Conservation (phyloP, 2,113 vertebrate genomes). For the Uropsilus gracilis region DNA sequence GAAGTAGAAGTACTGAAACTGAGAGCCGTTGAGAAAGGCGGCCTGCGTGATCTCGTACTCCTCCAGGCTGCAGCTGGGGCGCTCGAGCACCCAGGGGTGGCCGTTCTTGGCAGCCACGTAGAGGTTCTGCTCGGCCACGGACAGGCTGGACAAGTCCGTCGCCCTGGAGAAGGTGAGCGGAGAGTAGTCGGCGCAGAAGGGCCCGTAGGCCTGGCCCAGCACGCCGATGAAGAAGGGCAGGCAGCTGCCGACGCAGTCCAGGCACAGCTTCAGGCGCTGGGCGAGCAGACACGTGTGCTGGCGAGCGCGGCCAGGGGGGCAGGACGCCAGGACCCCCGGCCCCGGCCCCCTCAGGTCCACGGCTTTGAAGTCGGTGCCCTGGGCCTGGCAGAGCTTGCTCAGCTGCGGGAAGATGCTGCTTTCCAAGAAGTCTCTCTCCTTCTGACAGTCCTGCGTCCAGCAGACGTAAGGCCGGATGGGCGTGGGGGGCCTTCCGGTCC, state of each 20-base stretch:
- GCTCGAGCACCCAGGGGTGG: constrained; percentile 76
- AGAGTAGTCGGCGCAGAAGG: constrained; percentile 21
- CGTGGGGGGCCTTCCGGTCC: not conserved
- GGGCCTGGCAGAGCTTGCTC: constrained; percentile 65
- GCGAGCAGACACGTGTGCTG: constrained; percentile 25
- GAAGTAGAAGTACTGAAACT: constrained; percentile 78
- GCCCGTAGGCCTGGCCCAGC: constrained; percentile 68
- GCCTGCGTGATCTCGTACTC: constrained; percentile 78
- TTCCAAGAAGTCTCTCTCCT: constrained; percentile 70
- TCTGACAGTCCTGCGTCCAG: constrained; percentile 68
- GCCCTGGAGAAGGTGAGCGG: not conserved
- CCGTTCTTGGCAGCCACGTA: constrained; percentile 65
- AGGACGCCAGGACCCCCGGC: not conserved
- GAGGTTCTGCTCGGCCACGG: constrained; percentile 75
- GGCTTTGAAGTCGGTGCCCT: constrained; percentile 74
- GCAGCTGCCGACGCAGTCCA: constrained; percentile 66
- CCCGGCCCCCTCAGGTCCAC: constrained; percentile 56
- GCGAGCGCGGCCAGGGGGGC: not conserved
- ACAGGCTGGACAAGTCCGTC: constrained; percentile 32
- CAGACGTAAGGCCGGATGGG: constrained; percentile 60
- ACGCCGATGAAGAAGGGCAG: constrained; percentile 74
- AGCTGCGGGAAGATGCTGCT: constrained; percentile 75
- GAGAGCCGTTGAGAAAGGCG: constrained; percentile 66
- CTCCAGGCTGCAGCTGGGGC: constrained; percentile 36
- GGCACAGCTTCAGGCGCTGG: constrained; percentile 70